Conservation (phyloP, 2,797 vertebrate species). For the Enteromius treurensis region DNA sequence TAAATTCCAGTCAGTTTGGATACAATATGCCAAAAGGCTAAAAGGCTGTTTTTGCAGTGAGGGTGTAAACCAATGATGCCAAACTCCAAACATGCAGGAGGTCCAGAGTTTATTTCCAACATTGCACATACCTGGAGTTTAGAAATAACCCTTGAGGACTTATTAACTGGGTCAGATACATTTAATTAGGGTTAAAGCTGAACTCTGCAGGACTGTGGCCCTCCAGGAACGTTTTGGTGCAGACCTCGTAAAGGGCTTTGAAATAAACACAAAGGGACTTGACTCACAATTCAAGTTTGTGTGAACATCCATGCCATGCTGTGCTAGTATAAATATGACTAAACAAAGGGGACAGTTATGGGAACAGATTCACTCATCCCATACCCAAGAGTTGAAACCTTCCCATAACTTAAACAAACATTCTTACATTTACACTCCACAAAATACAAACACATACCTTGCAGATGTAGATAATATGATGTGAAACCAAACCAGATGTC, state of each 20-base stretch:
- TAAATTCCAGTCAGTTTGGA: neutral
- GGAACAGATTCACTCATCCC: conserved; percentile 25
- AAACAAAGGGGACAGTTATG: conserved; percentile 37
- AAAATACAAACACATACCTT: conserved; percentile 34
- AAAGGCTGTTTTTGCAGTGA: neutral
- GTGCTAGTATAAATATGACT: conserved; percentile 25
- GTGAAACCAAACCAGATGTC: conserved; percentile 24
- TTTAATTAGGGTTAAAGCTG: neutral
- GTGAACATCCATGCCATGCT: conserved; percentile 23
- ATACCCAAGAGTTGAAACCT: conserved; percentile 4
- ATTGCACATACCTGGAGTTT: neutral
- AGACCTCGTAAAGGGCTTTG: conserved; percentile 7
- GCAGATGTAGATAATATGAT: neutral
- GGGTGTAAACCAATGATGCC: neutral
- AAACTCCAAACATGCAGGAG: neutral
- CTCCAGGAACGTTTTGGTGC: neutral
- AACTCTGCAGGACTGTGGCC: neutral
- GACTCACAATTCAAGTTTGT: conserved; percentile 8
- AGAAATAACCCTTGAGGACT: neutral
- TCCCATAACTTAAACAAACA: conserved; percentile 34
- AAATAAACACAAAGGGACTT: conserved; percentile 25
- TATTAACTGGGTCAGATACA: neutral
- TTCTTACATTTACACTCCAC: conserved; percentile 19
- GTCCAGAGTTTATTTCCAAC: neutral
- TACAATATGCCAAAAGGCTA: neutral